These are phyloP conservation scores for Zaprionus lineosus DNA, from an alignment of 2,888 invertebrate genomes.

Conservation along the genomic window DNA sequence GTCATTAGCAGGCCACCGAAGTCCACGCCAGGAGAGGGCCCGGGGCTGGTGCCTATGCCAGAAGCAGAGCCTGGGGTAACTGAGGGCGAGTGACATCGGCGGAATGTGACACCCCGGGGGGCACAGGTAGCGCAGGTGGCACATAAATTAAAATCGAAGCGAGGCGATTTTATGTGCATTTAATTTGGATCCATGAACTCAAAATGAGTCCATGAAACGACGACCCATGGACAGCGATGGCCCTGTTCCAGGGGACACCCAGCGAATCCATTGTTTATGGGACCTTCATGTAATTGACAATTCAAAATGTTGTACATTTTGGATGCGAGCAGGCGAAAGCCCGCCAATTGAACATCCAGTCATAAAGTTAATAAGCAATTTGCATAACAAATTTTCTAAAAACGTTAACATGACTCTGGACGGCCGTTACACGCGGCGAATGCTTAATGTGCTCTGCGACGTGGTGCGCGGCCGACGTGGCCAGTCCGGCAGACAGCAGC, in stretches of 20 bases:
- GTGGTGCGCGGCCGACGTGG: constrained; percentile 60
- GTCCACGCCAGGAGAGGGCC: constrained; percentile 1
- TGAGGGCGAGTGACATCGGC: too few relatives aligned
- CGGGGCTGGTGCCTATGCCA: too few relatives aligned
- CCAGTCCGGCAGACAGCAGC: background rate
- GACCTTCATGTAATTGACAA: constrained; percentile 60
- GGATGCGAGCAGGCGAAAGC: background rate
- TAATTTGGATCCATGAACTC: constrained; percentile 39
- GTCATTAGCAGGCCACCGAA: constrained; percentile 60
- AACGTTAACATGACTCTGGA: constrained; percentile 64
- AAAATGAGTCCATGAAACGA: background rate
- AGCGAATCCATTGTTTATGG: constrained; percentile 34
- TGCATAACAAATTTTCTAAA: constrained; percentile 78
- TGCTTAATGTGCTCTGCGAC: constrained; percentile 45
- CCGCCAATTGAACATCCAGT: constrained; percentile 47
- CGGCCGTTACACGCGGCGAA: constrained; percentile 28
- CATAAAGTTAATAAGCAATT: constrained; percentile 79
- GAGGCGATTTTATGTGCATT: constrained; percentile 55
- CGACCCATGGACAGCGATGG: constrained; percentile 21
- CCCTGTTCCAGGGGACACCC: constrained; percentile 6
- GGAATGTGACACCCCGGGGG: background rate
- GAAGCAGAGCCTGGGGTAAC: background rate
- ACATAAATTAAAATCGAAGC: constrained; percentile 67
- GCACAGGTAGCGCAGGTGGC: constrained; percentile 31
- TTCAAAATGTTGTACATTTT: constrained; percentile 56